Conservation (phyloP, 2,888 invertebrate species). For the Drosophila villosipedis region DNA sequence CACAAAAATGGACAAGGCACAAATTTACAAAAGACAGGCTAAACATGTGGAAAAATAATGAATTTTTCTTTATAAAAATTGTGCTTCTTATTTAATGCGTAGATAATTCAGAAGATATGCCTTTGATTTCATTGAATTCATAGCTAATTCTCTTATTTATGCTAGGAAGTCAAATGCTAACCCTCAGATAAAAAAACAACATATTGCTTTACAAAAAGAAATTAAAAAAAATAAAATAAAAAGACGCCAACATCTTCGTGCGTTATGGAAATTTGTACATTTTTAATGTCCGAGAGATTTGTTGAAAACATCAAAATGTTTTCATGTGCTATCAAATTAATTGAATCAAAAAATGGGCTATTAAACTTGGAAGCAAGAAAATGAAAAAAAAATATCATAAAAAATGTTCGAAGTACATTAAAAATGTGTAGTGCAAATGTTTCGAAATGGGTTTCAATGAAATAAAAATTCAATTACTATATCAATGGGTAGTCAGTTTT, state of each 20-base stretch:
- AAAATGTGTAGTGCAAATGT: slow-evolving; percentile 51
- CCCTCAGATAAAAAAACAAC: slow-evolving; percentile 2
- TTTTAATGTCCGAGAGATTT: slow-evolving; percentile 51
- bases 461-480: slow-evolving; percentile 20
- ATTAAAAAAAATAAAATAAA: neutral
- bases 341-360: slow-evolving; percentile 53
- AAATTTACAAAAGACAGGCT: slow-evolving; percentile 19
- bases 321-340: slow-evolving; percentile 53
- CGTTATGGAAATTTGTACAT: slow-evolving; percentile 30
- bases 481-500: slow-evolving; percentile 16
- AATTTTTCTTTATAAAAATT: neutral
- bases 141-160: neutral
- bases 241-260: slow-evolving; percentile 2
- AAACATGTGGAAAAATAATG: slow-evolving; percentile 13
- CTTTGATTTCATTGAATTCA: neutral
- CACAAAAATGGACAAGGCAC: slow-evolving; percentile 51
- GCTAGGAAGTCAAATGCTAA: neutral
- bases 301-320: slow-evolving; percentile 62
- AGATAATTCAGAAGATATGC: neutral
- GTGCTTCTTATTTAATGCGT: neutral
- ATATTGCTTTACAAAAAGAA: neutral
- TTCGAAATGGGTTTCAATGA: slow-evolving; percentile 47
- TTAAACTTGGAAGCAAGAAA: slow-evolving; percentile 45
- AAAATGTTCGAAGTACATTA: slow-evolving; percentile 49
- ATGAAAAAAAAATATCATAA: slow-evolving; percentile 11